These are phyloP conservation scores for Piprites chloris DNA, from an alignment of 2,113 vertebrate genomes.

Conservation along the genomic window DNA sequence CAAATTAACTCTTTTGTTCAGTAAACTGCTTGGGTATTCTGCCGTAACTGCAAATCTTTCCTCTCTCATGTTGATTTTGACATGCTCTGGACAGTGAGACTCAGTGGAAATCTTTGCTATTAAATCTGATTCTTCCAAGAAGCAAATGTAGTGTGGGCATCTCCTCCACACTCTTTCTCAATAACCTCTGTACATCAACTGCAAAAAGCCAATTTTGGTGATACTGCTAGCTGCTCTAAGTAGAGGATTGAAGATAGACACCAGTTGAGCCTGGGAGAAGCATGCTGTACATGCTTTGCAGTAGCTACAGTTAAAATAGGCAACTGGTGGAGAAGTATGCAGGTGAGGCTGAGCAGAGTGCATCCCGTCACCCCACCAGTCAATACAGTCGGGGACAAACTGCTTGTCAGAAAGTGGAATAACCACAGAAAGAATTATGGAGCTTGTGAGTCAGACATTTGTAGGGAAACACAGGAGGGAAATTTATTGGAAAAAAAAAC, in stretches of 20 bases:
- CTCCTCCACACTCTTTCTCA: accelerated
- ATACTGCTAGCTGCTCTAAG: not conserved
- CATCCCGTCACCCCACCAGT: not conserved
- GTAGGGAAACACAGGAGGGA: not conserved
- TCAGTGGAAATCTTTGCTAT: not conserved
- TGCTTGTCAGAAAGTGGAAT: not conserved
- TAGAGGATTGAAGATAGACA: accelerated
- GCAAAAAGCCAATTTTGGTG: not conserved
- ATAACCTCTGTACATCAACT: not conserved
- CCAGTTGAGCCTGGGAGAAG: not conserved
- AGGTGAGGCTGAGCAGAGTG: not conserved
- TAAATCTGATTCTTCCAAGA: not conserved
- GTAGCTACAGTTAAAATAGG: not conserved
- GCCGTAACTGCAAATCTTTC: not conserved
- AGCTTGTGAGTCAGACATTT: not conserved
- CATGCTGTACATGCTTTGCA: accelerated
- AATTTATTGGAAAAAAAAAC: too few relatives aligned
- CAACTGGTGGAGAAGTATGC: not conserved
- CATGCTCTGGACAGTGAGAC: not conserved
- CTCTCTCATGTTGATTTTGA: not conserved
- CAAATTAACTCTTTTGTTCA: not conserved
- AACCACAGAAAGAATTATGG: not conserved
- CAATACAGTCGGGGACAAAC: not conserved
- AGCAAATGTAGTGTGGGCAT: not conserved
- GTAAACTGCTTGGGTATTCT: not conserved